Evolutionary conservation across 2,113 vertebrate species (phyloP).

Genomic region (Strigops habroptila): DNA sequence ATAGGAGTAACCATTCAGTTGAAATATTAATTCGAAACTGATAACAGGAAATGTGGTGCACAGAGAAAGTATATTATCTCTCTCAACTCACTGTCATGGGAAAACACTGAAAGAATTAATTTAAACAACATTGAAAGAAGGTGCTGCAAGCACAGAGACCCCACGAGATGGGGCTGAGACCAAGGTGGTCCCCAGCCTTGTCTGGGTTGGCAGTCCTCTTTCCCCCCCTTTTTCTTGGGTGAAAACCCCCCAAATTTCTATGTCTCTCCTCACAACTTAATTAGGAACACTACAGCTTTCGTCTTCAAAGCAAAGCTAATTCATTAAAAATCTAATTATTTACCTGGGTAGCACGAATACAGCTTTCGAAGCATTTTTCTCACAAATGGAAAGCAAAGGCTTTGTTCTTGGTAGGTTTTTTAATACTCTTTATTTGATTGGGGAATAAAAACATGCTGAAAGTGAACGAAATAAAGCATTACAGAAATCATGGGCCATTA

Average conservation of each 20-base stretch:
- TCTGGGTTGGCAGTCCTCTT: neutral
- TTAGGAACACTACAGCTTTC: neutral
- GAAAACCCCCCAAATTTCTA: neutral
- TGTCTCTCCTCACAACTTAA: neutral
- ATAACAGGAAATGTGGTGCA: neutral
- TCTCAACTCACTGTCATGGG: neutral
- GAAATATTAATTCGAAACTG: slow-evolving; percentile 12
- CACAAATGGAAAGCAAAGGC: slow-evolving; percentile 12
- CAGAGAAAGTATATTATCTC: neutral
- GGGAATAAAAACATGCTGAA: slow-evolving; percentile 61
- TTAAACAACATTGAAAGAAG: neutral
- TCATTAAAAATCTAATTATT: slow-evolving; percentile 64
- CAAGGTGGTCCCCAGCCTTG: neutral
- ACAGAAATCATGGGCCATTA: slow-evolving; percentile 51
- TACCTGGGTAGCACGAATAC: slow-evolving; percentile 38
- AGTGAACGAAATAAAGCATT: slow-evolving; percentile 38
- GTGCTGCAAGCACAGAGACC: neutral
- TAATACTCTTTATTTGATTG: slow-evolving; percentile 37
- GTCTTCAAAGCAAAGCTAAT: slow-evolving; percentile 33
- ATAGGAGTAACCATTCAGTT: neutral
- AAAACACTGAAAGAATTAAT: neutral
- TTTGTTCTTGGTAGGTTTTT: slow-evolving; percentile 51
- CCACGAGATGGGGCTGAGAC: neutral
- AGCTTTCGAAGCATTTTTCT: slow-evolving; percentile 59
- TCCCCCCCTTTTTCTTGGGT: neutral